A percentile compares a stretch with the other conserved stretches of the same genome.
Evolutionary conservation across 2,888 invertebrate genomes (phyloP).

Genomic region (Apodemia zela): DNA sequence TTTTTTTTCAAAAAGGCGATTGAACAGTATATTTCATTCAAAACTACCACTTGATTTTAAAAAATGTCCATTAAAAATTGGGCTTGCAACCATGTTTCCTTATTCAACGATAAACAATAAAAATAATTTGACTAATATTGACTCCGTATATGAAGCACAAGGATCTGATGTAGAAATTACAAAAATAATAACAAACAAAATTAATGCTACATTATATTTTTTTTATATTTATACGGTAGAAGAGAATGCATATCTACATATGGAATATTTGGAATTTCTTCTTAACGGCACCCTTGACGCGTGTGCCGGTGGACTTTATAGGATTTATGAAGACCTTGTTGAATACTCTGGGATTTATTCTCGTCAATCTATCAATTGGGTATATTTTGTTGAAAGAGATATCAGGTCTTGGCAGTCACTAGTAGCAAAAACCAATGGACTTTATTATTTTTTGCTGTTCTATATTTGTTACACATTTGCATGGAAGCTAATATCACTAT

Average conservation of each 20-base stretch:
- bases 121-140: slow-evolving; percentile 39
- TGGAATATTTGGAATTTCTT: slow-evolving; percentile 43
- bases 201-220: slow-evolving; percentile 49
- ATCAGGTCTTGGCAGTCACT: slow-evolving; percentile 52
- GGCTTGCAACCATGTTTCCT: slow-evolving; percentile 50
- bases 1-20: slow-evolving; percentile 27
- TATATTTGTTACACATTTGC: slow-evolving; percentile 45
- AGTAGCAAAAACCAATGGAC: slow-evolving; percentile 42
- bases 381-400: slow-evolving; percentile 48
- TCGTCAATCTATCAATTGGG: slow-evolving; percentile 50
- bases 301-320: slow-evolving; percentile 57
- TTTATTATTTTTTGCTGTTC: slow-evolving; percentile 55
- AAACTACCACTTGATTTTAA: slow-evolving; percentile 47
- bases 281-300: slow-evolving; percentile 54
- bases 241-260: slow-evolving; percentile 39
- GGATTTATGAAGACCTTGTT: slow-evolving; percentile 50
- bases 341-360: slow-evolving; percentile 59
- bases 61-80: slow-evolving; percentile 51
- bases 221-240: slow-evolving; percentile 43
- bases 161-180: slow-evolving; percentile 56
- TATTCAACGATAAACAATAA: slow-evolving; percentile 44
- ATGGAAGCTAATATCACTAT: slow-evolving; percentile 45
- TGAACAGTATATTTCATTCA: slow-evolving; percentile 38
- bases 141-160: slow-evolving; percentile 38
- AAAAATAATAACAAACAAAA: slow-evolving; percentile 49